Evolutionary conservation across 92 coral and sea anemone species (phyloP).

Genomic region (Porites lobata): DNA sequence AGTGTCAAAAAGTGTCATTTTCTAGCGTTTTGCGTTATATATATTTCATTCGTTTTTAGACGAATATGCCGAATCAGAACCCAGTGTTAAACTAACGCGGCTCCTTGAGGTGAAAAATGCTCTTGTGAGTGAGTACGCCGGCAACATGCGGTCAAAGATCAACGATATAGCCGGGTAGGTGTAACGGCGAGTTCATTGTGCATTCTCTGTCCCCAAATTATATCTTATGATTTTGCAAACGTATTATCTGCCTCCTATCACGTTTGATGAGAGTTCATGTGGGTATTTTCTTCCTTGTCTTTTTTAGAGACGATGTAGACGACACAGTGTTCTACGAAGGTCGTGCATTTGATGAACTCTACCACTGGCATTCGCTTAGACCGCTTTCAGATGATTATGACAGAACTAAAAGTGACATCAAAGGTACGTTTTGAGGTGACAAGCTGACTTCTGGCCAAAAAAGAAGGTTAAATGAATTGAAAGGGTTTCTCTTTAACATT

Average conservation of each 20-base stretch:
- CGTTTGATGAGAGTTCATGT: background rate
- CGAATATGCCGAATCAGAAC: background rate
- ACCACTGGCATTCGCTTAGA: constrained; percentile 83
- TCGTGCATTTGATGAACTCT: constrained; percentile 73
- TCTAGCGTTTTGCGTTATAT: background rate
- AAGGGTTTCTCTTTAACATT: no score
- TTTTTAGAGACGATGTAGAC: constrained; percentile 32
- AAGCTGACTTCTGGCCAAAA: background rate
- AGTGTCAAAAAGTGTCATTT: no score
- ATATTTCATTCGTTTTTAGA: background rate
- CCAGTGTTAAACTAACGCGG: constrained; percentile 18
- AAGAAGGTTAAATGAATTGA: no score
- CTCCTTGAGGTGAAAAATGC: constrained; percentile 48
- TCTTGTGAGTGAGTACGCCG: constrained; percentile 68
- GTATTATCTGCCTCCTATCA: background rate
- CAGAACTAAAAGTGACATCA: constrained; percentile 42
- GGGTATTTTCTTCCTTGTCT: background rate
- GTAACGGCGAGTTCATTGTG: background rate
- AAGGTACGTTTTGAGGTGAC: background rate
- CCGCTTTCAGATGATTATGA: constrained; percentile 80
- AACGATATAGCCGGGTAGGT: constrained; percentile 38
- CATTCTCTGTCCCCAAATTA: background rate
- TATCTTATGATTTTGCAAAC: background rate
- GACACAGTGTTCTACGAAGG: constrained; percentile 57
- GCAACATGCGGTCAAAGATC: constrained; percentile 42